A percentile compares a stretch with the other conserved stretches of the same genome.
Evolutionary conservation across 2,888 invertebrate species (phyloP).

Genomic region (Allolobophora icterica): DNA sequence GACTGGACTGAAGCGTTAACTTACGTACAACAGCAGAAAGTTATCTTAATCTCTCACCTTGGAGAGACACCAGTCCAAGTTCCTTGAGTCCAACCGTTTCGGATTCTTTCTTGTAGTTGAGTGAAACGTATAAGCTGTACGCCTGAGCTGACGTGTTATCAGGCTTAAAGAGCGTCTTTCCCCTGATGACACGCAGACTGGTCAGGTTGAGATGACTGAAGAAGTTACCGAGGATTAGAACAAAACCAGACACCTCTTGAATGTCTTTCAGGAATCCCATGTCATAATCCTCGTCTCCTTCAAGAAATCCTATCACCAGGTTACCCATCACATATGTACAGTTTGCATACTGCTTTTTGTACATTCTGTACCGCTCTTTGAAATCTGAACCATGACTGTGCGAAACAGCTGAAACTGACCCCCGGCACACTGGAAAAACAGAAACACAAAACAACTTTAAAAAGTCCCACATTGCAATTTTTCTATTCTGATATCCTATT

Average conservation of each 20-base stretch:
- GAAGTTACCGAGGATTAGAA: slow-evolving; percentile 90
- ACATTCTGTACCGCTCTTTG: slow-evolving; percentile 51
- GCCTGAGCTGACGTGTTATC: neutral
- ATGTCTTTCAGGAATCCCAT: slow-evolving; percentile 90
- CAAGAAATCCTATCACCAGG: slow-evolving; percentile 89
- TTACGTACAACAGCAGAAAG: neutral
- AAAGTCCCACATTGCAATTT: neutral
- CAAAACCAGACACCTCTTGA: slow-evolving; percentile 88
- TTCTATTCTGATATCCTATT: neutral
- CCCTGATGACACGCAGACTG: slow-evolving; percentile 89
- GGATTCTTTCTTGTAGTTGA: slow-evolving; percentile 50
- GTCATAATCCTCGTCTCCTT: slow-evolving; percentile 72
- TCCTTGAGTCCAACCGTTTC: slow-evolving; percentile 54
- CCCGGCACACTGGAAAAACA: neutral
- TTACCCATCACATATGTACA: slow-evolving; percentile 98
- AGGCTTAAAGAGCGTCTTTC: slow-evolving; percentile 78
- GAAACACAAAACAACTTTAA: neutral
- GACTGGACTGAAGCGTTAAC: no score
- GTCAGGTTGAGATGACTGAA: slow-evolving; percentile 84
- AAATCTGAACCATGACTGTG: slow-evolving; percentile 33
- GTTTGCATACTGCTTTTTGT: slow-evolving; percentile 78
- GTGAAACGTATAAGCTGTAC: slow-evolving; percentile 59
- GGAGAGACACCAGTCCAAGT: slow-evolving; percentile 54
- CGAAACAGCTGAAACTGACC: neutral
- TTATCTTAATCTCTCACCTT: neutral